Evolutionary conservation across 30 jellyfish, hydroid and myxozoan species (phyloP).

Genomic region (Turritopsis dohrnii): DNA sequence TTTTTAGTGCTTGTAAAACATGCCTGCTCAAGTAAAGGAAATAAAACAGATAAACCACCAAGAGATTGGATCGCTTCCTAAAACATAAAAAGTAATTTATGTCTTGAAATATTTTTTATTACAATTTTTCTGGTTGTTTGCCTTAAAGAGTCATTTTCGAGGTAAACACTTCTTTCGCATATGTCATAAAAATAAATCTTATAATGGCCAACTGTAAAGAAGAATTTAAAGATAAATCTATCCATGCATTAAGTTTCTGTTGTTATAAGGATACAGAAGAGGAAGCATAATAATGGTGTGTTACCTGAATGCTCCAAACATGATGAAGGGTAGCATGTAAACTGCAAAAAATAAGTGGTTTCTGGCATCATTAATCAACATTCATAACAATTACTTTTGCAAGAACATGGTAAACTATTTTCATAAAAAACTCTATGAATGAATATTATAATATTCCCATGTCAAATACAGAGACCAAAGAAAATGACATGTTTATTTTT

Average conservation of each 20-base stretch:
- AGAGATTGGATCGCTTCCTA: slow-evolving; percentile 85
- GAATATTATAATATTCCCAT: no score
- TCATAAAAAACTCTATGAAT: no score
- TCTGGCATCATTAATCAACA: background rate
- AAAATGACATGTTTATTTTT: no score
- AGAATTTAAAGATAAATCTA: background rate
- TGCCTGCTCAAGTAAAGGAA: slow-evolving; percentile 87
- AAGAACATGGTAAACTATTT: no score
- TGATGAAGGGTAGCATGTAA: slow-evolving; percentile 43
- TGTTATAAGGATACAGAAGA: background rate
- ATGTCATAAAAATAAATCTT: background rate
- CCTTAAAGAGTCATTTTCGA: background rate
- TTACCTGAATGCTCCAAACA: slow-evolving; percentile 67
- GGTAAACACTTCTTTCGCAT: background rate
- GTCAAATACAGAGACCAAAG: no score
- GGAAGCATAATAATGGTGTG: background rate
- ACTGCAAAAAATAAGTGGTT: slow-evolving; percentile 21
- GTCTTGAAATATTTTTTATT: background rate
- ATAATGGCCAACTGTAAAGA: no score
- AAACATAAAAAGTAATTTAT: background rate
- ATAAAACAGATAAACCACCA: slow-evolving; percentile 77
- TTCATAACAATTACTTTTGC: no score
- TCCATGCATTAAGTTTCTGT: background rate
- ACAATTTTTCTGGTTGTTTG: background rate
- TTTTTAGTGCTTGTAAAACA: slow-evolving; percentile 8